Evolutionary conservation across 2,888 invertebrate genomes (phyloP), one percentile per base, ranked within the genome.

Genomic region (Philonicus albiceps): DNA sequence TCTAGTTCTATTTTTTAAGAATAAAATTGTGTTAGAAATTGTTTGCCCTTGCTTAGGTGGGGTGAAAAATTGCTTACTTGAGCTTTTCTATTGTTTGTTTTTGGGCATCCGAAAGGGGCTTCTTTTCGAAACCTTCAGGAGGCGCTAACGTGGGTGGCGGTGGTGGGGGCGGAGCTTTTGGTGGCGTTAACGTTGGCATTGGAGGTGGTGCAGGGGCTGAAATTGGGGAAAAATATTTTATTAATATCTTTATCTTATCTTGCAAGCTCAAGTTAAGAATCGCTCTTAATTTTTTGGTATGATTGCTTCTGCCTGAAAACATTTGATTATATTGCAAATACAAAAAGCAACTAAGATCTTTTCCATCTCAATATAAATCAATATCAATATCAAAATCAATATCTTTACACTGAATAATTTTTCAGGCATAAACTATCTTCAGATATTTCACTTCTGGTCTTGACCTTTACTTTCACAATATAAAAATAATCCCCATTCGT

Each of bases 41-140:
- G 31, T 34, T 74, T 74, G n/a, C 13, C 8, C 74, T 74, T 2
- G 11, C 7, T 74, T 13, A 37, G 34, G 8, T 31, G 19, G 27
- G 74, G n/a, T 16, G 31, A 16, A 34, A 74, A 74, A 31, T 43
- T 85, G 16, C 89, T 90, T 90, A 95, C 92, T 94, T 95, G 27
- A 97, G 93, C 89, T 94, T 93, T 87, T 97, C 97, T 87, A 97
- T 90, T 89, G 93, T 95, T 89, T 94, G 94, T 88, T 95, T 92
- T 90, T 96, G 96, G 13, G 93, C 90, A 0, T 94, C 93, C 83
- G 94, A 93, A 0, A 96, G 90, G 0, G 94, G 93, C 16, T 93
- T 93, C 89, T 95, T 95, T 89, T 95, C 93, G 89, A 94, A 94
- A n/a, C 93, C 94, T 19, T 93, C 93, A 3, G 94, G 93, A 5